Evolutionary conservation across 2,113 vertebrate species (phyloP), one percentile per base, ranked within the genome.

Genomic region (Condylura cristata): DNA sequence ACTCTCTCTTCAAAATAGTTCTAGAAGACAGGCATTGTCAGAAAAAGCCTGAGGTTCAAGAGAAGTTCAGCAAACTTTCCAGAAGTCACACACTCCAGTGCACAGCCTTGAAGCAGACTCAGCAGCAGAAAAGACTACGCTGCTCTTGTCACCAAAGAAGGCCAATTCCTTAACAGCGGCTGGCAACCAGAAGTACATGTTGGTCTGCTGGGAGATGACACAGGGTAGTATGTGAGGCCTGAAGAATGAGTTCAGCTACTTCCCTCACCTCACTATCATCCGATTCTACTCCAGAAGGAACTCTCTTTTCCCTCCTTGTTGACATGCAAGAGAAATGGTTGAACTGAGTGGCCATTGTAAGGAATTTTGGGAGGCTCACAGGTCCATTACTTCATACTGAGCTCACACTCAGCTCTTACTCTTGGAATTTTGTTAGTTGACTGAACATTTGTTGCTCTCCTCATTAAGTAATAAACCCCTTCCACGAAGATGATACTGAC

Each of bases 31-130:
- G 60, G n/a, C 18, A 39, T 53, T 34, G 46, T 75, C 51, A 51
- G 6, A 32, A 65, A 7, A 41, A 88, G 37, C 6, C 53, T 30
- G 6, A 76, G 7, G 5, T 41, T 86, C 63, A 61, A 81, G 79
- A 89, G 85, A 91, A 81, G 18, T 66, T 60, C n/a, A 58, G 39
- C 68, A 95, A 87, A 58, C 6, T 78, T 86, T 46, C 60, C 66
- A 26, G 3, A 6, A 22, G 28, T 71, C 71, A 63, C 14, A 28
- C 22, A 44, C 34, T 58, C 66, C 74, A 63, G 32, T 70, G 58
- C 56, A 74, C 0, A 48, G 37, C 26, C 26, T 68, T 51, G 39
- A 81, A 85, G 30, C 12, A 63, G 66, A 86, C 13, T 61, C 56
- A 58, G 34, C 24, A 80, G 58, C 72, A 76, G 85, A 22, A 94